Evolutionary conservation across 2,113 vertebrate species (phyloP), one percentile per base, ranked within the genome.

Genomic region (Xiphophorus couchianus): DNA sequence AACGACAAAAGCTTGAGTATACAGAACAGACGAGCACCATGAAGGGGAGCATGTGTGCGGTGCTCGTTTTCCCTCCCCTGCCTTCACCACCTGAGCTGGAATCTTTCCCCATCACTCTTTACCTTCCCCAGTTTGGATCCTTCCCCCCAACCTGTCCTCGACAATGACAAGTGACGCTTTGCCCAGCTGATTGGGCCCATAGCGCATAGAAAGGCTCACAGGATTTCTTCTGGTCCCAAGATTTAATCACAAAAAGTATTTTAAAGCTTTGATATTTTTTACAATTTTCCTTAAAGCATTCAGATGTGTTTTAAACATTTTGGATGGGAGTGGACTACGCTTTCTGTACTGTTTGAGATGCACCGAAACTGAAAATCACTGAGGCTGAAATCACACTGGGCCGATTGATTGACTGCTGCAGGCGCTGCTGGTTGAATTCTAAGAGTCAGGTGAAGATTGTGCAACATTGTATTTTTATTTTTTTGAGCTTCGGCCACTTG

Each of bases 1-100:
- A 90, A 93, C 75, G 90, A 90, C 87, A 91, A 92, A 93, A 91
- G 86, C 84, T 82, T 25, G 70, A 82, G 85, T 93, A 93, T 93
- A 93, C 86, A 44, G 78, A 92, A 78, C 87, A 91, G 91, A 93
- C 79, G 78, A 86, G 91, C 84, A 78, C 83, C 83, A 80, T 89
- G 83, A 86, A 87, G 84, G 84, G 85, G 85, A 91, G 90, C 84
- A 81, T 90, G 91, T 89, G 89, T 84, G 86, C 82, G 71, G 80
- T 62, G 44, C 79, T 72, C 78, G 62, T 69, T 82, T 80, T 78
- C 81, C 79, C 83, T 77, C 78, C 88, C 76, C 51, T 65, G 61
- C 73, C 83, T 74, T 67, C 80, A 77, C 82, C 90, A 90, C 90
- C 91, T 91, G 90, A 92, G 86, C 88, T 88, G 67, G 70, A 81